Evolutionary conservation across 2,113 vertebrate species (phyloP), one percentile per base, ranked within the genome.

Genomic region (Zeus faber): DNA sequence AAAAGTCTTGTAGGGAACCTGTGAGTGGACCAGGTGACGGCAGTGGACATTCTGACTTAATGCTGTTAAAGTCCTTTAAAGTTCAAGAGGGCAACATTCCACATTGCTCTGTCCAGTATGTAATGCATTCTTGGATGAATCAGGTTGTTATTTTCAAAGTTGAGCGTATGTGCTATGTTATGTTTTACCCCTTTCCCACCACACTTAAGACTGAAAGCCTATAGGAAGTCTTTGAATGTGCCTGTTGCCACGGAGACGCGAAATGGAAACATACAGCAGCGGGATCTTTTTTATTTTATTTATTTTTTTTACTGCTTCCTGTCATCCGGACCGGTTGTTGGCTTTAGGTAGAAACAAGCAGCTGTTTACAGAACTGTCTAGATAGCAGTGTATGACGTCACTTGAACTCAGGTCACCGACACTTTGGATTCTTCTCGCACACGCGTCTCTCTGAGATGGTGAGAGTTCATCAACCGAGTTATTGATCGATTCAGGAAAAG

Each of bases 101-200:
- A 67, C 79, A 70, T 79, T 77, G 66, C 72, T 74, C 31, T 54
- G 22, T 48, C 62, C 18, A 64, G 76, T 59, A 58, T 58, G 78
- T 67, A 69, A 71, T 35, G 52, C 79, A 80, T 75, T 81, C 79
- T 58, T 70, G 43, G 44, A 70, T 54, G 67, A 72, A 51, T 77
- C 63, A n/a, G 16, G 14, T 76, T 72, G 66, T 76, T 76, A 56
- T 76, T 80, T 83, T 72, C 58, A 31, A 67, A 62, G 66, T 57
- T 52, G 57, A 74, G 51, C 48, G 72, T 53, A 56, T 43, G 17
- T 55, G 10, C 33, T n/a, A 17, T 23, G 18, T 33, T 27, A 29
- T 27, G 33, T 35, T 35, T n/a, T n/a, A n/a, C n/a, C n/a, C n/a
- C n/a, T n/a, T n/a, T n/a, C n/a, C 33, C 6, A 29, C 27, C 27